Evolutionary conservation across 2,888 invertebrate genomes (phyloP), one percentile per base, ranked within the genome.

Genomic region (Tipula unca): DNA sequence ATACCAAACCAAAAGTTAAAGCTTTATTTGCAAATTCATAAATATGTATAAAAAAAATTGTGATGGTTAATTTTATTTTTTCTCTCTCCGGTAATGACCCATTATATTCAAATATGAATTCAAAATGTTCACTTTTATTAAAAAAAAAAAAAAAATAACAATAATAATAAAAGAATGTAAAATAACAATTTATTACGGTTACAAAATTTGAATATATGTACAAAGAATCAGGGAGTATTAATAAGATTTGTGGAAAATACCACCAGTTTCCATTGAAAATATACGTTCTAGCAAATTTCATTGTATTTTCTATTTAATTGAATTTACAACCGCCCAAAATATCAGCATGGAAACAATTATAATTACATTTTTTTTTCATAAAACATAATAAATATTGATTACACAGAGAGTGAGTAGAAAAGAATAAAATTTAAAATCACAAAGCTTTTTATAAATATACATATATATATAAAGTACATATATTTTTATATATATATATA

Each of bases 201-300:
- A 69, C 69, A 69, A 25, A 69, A 69, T 69, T 69, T 69, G 25
- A 69, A 69, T 69, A 69, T 32, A 32, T 69, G 25, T 25, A 69
- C 10, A 69, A 69, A 69, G 69, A 69, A 69, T 69, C 69, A 25
- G 69, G 25, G 69, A 69, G 69, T 69, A 69, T 69, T 69, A 69
- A 69, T 69, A 69, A 69, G 69, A 69, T 69, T 69, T 69, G 69
- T 69, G 69, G 69, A 69, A 69, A 69, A 69, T 69, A 69, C 69
- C 69, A 48, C 17, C 48, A 69, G 69, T 69, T 69, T 69, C 14
- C 25, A 69, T 69, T 69, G 69, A 69, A 69, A 69, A 69, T 69
- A 25, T 69, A 25, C 69, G 25, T 69, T n/a, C 69, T 69, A 69
- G 25, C 6, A 69, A 69, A 25, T 25, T 69, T 69, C 69, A 69